Evolutionary conservation across 2,888 invertebrate genomes (phyloP).

Genomic region (Sphaerophoria rueppellii): DNA sequence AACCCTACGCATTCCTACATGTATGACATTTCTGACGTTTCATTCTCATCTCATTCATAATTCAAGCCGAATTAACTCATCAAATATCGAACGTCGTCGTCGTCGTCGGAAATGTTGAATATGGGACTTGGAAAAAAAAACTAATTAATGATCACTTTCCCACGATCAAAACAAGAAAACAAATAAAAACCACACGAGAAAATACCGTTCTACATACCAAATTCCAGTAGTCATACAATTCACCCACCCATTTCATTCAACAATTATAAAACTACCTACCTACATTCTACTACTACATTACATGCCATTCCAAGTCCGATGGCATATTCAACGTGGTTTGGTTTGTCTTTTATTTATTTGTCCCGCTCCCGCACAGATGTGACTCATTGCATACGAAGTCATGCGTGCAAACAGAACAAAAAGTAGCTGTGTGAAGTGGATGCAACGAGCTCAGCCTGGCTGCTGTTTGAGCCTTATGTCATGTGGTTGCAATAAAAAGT

Average conservation of each 20-base stretch:
- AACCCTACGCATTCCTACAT: constrained; percentile 4
- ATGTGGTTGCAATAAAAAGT: constrained; percentile 72
- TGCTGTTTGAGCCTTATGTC: constrained; percentile 51
- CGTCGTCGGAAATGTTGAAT: background rate
- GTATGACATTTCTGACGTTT: constrained; percentile 26
- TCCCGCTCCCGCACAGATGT: constrained; percentile 30
- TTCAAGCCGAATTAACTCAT: constrained; percentile 62
- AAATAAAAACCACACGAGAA: constrained; percentile 30
- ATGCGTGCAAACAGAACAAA: constrained; percentile 41
- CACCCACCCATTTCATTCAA: constrained; percentile 56
- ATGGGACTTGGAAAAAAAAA: background rate
- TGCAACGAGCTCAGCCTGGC: background rate
- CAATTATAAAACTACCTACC: constrained; percentile 49
- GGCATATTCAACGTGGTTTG: constrained; percentile 3
- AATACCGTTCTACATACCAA: constrained; percentile 65
- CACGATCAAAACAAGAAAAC: constrained; percentile 47
- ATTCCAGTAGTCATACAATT: constrained; percentile 58
- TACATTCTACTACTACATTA: constrained; percentile 36
- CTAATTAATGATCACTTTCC: constrained; percentile 70
- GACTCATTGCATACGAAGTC: constrained; percentile 57
- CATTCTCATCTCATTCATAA: constrained; percentile 56
- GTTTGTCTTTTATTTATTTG: constrained; percentile 8
- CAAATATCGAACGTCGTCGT: constrained; percentile 23
- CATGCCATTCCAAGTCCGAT: constrained; percentile 54
- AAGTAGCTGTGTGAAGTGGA: background rate